Conservation (phyloP, 2,888 invertebrate species). For the Desoria tigrina region DNA sequence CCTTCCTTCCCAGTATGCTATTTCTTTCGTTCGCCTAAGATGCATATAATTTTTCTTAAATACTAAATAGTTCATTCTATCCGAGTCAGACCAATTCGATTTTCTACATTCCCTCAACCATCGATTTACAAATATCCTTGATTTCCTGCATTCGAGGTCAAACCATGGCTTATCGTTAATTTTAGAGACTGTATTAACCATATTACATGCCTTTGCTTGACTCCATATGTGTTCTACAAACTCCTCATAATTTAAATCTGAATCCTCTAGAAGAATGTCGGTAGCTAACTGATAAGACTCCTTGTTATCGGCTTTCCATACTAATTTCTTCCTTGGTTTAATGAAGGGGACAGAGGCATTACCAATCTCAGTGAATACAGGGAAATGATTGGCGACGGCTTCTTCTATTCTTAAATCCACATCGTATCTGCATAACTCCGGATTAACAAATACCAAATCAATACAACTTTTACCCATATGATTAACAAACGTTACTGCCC, state of each 20-base stretch:
- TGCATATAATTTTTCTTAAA: not conserved
- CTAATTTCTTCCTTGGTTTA: not conserved
- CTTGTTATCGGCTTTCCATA: not conserved
- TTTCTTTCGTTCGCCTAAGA: not conserved
- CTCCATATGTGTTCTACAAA: not conserved
- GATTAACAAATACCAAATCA: not conserved
- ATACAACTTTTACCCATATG: not conserved
- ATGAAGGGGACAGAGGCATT: too few species aligned
- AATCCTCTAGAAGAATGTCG: not conserved
- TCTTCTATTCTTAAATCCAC: not conserved
- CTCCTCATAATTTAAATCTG: not conserved
- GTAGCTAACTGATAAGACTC: not conserved
- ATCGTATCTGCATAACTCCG: not conserved
- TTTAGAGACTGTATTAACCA: not conserved
- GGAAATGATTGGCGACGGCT: not conserved
- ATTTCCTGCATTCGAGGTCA: not conserved
- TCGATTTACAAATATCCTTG: not conserved
- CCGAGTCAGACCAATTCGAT: not conserved
- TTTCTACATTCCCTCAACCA: not conserved
- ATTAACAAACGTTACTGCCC: not conserved
- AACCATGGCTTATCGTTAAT: not conserved
- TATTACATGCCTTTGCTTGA: not conserved
- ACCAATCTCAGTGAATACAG: too few species aligned
- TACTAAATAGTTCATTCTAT: not conserved
- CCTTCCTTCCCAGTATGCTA: not conserved